Base-by-base conservation (phyloP, 2,113 vertebrate species). In the Larimichthys crocea region DNA sequence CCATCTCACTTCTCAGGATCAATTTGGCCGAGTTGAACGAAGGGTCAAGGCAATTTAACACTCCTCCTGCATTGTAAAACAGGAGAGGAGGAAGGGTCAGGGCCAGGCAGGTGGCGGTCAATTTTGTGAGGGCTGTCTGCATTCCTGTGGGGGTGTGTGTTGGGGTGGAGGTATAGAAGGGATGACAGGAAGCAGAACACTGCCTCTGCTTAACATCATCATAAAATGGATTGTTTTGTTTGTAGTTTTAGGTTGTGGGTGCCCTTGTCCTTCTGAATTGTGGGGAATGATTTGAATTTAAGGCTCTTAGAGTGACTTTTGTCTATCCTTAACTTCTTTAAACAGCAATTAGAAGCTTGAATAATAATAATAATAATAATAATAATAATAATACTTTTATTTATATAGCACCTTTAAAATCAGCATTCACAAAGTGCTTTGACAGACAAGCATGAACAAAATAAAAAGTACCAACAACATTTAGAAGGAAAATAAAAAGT, bases 31-130 rank as follows among this genome's bases (percentile, higher is more conserved):
- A 88, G 94, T 94, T 96, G 94, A 96, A 94, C 68, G 80, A 60
- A 35, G 89, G 95, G 96, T 96, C 95, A 95, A 91, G 79, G 95
- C 94, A 96, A 95, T 93, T 90, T 91, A 94, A 96, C 94, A 93
- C 91, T 86, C 79, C 35, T 74, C 35, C 84, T 85, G 86, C 82
- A 85, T 85, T 80, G 70, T 89, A 86, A 94, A 91, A 84, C 85
- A 90, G 68, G 57, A 67, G 66, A 61, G 86, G 66, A 61, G 86
- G 88, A 68, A 59, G 87, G 91, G 92, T 85, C 91, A 91, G 82
- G 88, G 92, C 82, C 63, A 78, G 85, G 80, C 83, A 94, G 95
- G 93, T 92, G 94, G 86, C 67, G 82, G 92, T 93, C 92, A 94
- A 65, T 90, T 93, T 88, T 90, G 89, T 10, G 12, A 85, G 70